Base-by-base conservation (phyloP, 2,888 invertebrate species). In the Harpalus rufipes region DNA sequence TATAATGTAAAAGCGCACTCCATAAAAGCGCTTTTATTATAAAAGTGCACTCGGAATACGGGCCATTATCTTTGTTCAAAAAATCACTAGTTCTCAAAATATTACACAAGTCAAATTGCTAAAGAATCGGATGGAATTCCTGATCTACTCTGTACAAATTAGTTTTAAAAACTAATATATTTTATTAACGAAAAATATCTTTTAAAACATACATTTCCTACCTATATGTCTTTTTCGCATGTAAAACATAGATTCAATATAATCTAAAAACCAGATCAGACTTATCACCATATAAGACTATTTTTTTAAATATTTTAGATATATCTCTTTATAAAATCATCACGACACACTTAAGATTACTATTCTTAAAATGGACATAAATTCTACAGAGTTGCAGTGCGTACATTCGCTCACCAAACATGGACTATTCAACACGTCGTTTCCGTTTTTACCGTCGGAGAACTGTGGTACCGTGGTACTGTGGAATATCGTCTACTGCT, bases 401-500 rank as follows among this genome's bases (percentile, higher is more conserved):
- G 18, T 18, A n/a, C 78, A 78, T 78, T 58, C 56, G 32, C 32
- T 8, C 10, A 59, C 79, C 79, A 79, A 79, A 79, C 61, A 79
- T 79, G 79, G 79, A 12, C 8, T 41, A 25, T n/a, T 14, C 32
- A 61, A 56, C 79, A 79, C 79, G 61, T 59, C 79, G 32, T 79
- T 79, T 79, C 79, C 79, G 79, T 79, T 79, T 79, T 79, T 79
- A 61, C 79, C 61, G 61, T 1, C 58, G 5, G 59, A 6, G 78
- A n/a, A 56, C 21, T 78, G 8, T 78, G 10, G 12, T 7, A 78
- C 16, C 21, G 3, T 1, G n/a, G n/a, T n/a, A 21, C 3, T 21
- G 21, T 21, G 21, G 21, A 21, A 1, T 21, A 21, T 21, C 21
- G 21, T 21, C 21, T 58, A 58, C 59, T 58, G 8, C 61, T 79